Evolutionary conservation across 2,113 vertebrate genomes (phyloP).

Genomic region (Scalopus aquaticus): DNA sequence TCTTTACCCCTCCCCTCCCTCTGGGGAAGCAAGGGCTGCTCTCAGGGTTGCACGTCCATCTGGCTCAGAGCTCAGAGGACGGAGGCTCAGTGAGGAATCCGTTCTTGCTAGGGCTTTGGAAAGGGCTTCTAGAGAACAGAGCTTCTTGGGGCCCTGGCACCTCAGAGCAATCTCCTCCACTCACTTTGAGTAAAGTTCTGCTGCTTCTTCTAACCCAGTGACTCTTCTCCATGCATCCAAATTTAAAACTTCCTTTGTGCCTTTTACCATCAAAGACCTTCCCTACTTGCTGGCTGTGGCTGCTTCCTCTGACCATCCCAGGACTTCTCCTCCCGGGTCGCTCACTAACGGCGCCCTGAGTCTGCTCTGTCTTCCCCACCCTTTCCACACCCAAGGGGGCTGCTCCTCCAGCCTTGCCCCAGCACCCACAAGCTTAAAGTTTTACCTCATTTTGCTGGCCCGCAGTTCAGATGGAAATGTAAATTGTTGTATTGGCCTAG

Average conservation of each 20-base stretch:
- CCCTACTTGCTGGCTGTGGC: not conserved
- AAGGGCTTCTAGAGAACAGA: not conserved
- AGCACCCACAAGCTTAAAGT: not conserved
- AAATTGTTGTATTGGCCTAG: not conserved
- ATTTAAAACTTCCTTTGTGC: not conserved
- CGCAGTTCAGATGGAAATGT: not conserved
- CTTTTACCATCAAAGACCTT: not conserved
- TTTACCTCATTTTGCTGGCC: not conserved
- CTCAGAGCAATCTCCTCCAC: not conserved
- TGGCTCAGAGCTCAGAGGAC: not conserved
- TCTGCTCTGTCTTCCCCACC: too few relatives aligned
- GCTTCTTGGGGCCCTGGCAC: too few relatives aligned
- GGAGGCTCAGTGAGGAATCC: not conserved
- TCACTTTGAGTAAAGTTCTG: too few relatives aligned
- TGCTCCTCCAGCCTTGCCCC: not conserved
- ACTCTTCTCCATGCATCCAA: not conserved
- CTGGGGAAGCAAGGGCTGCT: not conserved
- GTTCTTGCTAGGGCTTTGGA: not conserved
- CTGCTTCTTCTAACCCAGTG: not conserved
- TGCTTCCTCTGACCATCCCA: not conserved
- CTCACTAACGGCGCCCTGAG: not conserved
- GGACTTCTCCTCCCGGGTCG: accelerated
- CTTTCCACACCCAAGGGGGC: not conserved
- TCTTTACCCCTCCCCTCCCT: not conserved
- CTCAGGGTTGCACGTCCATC: not conserved